Base-by-base conservation (phyloP, 2,797 vertebrate genomes). In the Rhyacichthys aspro region DNA sequence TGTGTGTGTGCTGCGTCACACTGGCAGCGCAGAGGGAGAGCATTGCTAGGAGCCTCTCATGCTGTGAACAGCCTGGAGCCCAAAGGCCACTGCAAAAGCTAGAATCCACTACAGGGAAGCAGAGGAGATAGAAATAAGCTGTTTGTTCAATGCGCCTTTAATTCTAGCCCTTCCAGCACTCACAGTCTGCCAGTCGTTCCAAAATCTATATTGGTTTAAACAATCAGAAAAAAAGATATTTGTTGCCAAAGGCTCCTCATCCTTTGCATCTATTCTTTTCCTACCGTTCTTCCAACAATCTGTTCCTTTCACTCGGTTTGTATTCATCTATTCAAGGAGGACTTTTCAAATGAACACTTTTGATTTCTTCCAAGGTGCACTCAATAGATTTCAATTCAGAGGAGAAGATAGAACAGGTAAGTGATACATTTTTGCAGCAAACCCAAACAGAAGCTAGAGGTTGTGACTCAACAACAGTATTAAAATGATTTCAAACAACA, bases 31-130 rank as follows among this genome's bases (percentile, higher is more conserved):
- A 71, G 67, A 65, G 76, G 84, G 82, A 80, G 70, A 8, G 37
- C 65, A 76, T 70, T 81, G 74, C 82, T 78, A 8, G 72, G 70
- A 83, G 83, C 47, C 76, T 56, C 43, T 84, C 86, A 79, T 54
- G 81, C 81, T 88, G 86, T 55, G 83, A 84, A 70, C 65, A 81
- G 84, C 79, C 81, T 80, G 67, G 47, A 79, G 59, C 73, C 79
- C 73, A 89, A 88, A 86, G 83, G 85, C 83, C 86, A 87, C 56
- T 53, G 80, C 65, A 74, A 63, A 78, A 74, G 59, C 64, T 66
- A 67, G 36, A 65, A 76, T 76, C 71, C 63, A 66, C 57, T 52
- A 42, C 69, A 58, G 62, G 1, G 59, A 58, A 54, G 67, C 55
- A 42, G 38, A 55, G 32, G 32, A 71, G 47, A 75, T 60, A 47